These are phyloP conservation scores for Poecilia gillii DNA, from an alignment of 2,797 vertebrate species.

Conservation along the genomic window DNA sequence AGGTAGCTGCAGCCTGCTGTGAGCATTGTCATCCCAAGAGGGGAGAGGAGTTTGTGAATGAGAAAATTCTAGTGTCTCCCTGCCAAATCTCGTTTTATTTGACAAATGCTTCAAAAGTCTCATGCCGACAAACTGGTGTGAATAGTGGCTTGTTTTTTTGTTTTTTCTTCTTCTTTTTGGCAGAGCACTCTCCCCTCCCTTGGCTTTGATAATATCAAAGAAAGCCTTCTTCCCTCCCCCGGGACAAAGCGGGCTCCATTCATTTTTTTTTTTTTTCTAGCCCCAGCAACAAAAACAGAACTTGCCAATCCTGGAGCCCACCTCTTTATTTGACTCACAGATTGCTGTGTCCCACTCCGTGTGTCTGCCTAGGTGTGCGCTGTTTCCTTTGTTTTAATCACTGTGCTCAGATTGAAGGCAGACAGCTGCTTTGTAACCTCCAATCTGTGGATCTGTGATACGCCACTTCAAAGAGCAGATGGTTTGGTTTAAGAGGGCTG, in stretches of 20 bases:
- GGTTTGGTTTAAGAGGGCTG: slow-evolving; percentile 54
- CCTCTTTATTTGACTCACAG: slow-evolving; percentile 44
- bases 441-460: slow-evolving; percentile 68
- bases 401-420: slow-evolving; percentile 57
- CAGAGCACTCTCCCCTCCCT: slow-evolving; percentile 50
- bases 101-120: slow-evolving; percentile 77
- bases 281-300: slow-evolving; percentile 61
- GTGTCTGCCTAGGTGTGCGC: slow-evolving; percentile 51
- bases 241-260: slow-evolving; percentile 71
- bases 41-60: slow-evolving; percentile 72
- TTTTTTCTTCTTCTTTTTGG: slow-evolving; percentile 26
- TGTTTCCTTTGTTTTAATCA: slow-evolving; percentile 63
- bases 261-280: slow-evolving; percentile 47
- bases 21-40: slow-evolving; percentile 60
- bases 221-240: slow-evolving; percentile 63
- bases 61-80: slow-evolving; percentile 71
- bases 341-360: slow-evolving; percentile 37
- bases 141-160: slow-evolving; percentile 61
- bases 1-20: slow-evolving; percentile 50
- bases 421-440: slow-evolving; percentile 65
- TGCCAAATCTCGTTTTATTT: slow-evolving; percentile 74
- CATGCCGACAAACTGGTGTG: slow-evolving; percentile 75
- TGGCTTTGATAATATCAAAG: slow-evolving; percentile 75
- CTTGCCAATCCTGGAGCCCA: slow-evolving; percentile 14
- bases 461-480: slow-evolving; percentile 74